These are phyloP conservation scores for Crocodylus rhombifer DNA, from an alignment of 2,797 vertebrate species.

Conservation along the genomic window DNA sequence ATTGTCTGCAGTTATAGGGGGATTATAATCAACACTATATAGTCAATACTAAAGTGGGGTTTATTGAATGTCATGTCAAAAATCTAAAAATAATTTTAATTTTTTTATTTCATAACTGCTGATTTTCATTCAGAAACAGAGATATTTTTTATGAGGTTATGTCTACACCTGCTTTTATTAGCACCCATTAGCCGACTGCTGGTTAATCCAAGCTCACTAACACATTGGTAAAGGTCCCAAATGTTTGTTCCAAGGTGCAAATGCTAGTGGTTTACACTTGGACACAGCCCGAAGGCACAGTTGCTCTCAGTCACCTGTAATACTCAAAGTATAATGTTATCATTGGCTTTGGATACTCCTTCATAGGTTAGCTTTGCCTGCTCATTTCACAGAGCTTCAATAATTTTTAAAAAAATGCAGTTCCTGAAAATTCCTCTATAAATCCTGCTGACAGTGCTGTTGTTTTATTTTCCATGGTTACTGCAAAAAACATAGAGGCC, in stretches of 20 bases:
- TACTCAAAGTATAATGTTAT: accelerated
- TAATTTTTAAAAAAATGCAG: background rate
- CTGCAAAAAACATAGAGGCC: background rate
- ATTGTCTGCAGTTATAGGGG: background rate
- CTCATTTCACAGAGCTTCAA: background rate
- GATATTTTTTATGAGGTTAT: background rate
- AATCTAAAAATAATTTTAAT: background rate
- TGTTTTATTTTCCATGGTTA: background rate
- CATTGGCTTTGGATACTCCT: background rate
- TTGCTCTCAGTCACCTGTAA: background rate
- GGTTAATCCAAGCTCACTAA: background rate
- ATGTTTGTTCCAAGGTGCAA: background rate
- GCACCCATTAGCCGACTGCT: background rate
- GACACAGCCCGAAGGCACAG: accelerated
- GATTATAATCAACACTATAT: background rate
- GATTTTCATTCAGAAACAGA: background rate
- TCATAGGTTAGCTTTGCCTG: background rate
- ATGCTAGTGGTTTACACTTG: background rate
- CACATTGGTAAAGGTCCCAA: background rate
- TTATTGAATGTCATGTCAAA: constrained; percentile 19
- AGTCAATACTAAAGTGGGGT: background rate
- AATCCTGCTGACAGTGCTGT: background rate
- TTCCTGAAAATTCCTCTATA: background rate
- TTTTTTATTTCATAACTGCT: background rate
- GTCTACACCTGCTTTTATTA: background rate